phyloP scores from a whole-genome alignment of 2,888 invertebrate species.

The Lomographa bimaculata region DNA sequence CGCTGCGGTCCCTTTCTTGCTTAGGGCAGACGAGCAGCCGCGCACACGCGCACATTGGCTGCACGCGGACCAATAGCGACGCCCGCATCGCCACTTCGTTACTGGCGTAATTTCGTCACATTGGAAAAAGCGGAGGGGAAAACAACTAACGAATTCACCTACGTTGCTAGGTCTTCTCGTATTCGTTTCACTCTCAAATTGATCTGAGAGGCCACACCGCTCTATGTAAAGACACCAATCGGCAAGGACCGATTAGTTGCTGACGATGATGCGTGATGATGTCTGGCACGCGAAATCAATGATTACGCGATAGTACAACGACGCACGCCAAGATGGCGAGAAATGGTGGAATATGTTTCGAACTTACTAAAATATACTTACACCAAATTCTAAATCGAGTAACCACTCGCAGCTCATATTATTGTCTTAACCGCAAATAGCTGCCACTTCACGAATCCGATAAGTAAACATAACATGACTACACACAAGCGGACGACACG shows the following conservation, averaged over 20 bases:
- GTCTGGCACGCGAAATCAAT: constrained; percentile 31
- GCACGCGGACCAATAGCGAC: constrained; percentile 55
- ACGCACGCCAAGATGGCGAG: too few relatives aligned
- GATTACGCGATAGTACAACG: constrained; percentile 27
- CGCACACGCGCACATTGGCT: constrained; percentile 58
- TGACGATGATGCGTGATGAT: constrained; percentile 23
- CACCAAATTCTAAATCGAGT: too few relatives aligned
- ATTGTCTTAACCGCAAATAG: too few relatives aligned
- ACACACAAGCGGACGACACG: constrained; percentile 1
- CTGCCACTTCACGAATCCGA: too few relatives aligned
- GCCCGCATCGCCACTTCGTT: constrained; percentile 47
- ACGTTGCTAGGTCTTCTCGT: constrained; percentile 51
- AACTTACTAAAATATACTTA: too few relatives aligned
- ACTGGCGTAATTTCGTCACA: constrained; percentile 52
- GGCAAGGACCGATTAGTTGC: constrained; percentile 43
- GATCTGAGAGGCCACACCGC: constrained; percentile 62
- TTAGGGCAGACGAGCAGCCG: constrained; percentile 56
- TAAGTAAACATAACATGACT: too few relatives aligned
- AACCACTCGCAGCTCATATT: too few relatives aligned
- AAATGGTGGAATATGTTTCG: too few relatives aligned
- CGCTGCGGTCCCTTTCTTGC: constrained; percentile 65
- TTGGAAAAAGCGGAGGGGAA: constrained; percentile 73
- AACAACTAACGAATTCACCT: constrained; percentile 61
- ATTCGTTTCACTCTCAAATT: constrained; percentile 61
- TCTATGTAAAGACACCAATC: constrained; percentile 58